Percentiles rank a stretch among this genome's conserved stretches.
These are phyloP conservation scores for Sarcophaga caerulescens DNA, from an alignment of 2,888 invertebrate species.

Conservation along the genomic window DNA sequence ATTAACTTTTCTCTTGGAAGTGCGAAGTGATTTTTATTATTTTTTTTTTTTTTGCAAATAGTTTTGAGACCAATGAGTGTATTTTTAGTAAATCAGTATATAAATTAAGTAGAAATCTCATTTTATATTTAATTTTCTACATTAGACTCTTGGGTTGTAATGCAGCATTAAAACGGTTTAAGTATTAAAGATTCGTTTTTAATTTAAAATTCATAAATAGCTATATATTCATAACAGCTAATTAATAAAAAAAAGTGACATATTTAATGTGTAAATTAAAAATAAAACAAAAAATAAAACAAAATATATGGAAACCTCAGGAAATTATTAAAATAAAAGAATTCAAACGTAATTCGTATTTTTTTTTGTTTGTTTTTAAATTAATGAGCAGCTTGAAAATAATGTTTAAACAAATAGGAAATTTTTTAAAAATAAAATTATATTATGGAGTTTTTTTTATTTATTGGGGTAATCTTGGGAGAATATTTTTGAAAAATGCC, in stretches of 20 bases:
- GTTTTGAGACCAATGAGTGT: constrained; percentile 44
- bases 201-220: constrained; percentile 25
- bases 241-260: neutral
- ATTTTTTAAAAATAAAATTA: neutral
- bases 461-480: too few species aligned
- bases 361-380: too few species aligned
- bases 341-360: constrained; percentile 46
- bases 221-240: too few species aligned
- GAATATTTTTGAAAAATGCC: too few species aligned
- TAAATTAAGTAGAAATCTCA: too few species aligned
- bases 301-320: constrained; percentile 62
- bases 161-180: constrained; percentile 47
- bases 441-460: too few species aligned
- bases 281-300: constrained; percentile 35
- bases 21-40: neutral
- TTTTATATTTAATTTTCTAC: neutral
- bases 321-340: constrained; percentile 63
- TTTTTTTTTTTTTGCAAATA: constrained; percentile 20
- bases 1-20: too few species aligned
- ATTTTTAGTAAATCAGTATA: neutral
- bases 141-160: constrained; percentile 66
- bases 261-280: neutral
- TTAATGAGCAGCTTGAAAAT: constrained; percentile 60
- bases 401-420: constrained; percentile 26
- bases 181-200: neutral